Percentiles rank a stretch among this genome's conserved stretches.
Evolutionary conservation across 2,888 invertebrate species (phyloP).

Genomic region (Cantharis rufa): DNA sequence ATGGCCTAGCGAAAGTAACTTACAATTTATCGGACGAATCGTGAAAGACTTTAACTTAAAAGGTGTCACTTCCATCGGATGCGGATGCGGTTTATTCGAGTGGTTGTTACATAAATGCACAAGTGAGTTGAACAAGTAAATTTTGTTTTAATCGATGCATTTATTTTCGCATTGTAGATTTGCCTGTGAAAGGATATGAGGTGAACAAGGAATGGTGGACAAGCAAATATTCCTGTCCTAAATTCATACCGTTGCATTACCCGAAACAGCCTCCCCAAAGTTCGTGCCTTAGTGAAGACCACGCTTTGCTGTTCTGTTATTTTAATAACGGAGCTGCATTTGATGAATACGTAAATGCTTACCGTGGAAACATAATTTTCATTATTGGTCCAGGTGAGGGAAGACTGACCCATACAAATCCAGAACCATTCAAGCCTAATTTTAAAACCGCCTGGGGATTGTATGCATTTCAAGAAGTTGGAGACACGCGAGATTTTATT

Average conservation of each 20-base stretch:
- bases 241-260: conserved; percentile 69
- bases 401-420: conserved; percentile 70
- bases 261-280: conserved; percentile 55
- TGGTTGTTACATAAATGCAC: conserved; percentile 73
- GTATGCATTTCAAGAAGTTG: conserved; percentile 62
- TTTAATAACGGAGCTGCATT: conserved; percentile 77
- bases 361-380: conserved; percentile 68
- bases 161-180: conserved; percentile 35
- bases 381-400: conserved; percentile 74
- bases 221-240: conserved; percentile 73
- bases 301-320: conserved; percentile 78
- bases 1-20: conserved; percentile 69
- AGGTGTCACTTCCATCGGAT: conserved; percentile 72
- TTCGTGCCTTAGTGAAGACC: conserved; percentile 46
- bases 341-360: conserved; percentile 66
- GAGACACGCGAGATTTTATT: conserved; percentile 67
- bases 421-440: conserved; percentile 67
- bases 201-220: conserved; percentile 82
- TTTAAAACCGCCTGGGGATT: conserved; percentile 59
- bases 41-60: conserved; percentile 56
- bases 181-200: conserved; percentile 69
- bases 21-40: conserved; percentile 61
- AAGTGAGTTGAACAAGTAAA: conserved; percentile 55
- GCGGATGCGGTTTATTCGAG: conserved; percentile 81
- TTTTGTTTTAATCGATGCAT: neutral